Evolutionary conservation across 2,888 invertebrate genomes (phyloP).

Genomic region (Eugnorisma glareosa): DNA sequence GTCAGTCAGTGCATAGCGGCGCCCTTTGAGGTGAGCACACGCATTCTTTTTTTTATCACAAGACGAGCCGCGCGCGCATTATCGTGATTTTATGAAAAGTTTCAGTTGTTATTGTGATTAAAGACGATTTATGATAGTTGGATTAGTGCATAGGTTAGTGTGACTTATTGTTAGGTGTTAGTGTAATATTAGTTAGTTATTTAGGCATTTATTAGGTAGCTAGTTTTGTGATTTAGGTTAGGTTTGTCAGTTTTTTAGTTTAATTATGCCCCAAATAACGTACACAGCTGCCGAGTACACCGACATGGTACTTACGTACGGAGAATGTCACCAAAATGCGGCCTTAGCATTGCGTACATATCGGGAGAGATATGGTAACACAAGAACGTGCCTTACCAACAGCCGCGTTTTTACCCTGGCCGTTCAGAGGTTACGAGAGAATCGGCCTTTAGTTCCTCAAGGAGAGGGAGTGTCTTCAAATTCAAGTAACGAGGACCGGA

Average conservation of each 20-base stretch:
- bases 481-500: background rate
- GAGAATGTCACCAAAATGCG: conserved; percentile 1
- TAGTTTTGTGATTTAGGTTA: conserved; percentile 3
- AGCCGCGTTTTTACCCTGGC: background rate
- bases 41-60: too few species aligned
- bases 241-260: background rate
- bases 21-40: too few species aligned
- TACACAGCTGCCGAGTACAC: conserved; percentile 8
- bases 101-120: background rate
- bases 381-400: conserved; percentile 1
- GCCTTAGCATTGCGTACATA: conserved; percentile 9
- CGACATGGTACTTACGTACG: conserved; percentile 1
- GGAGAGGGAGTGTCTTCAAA: conserved; percentile 1
- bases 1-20: too few species aligned
- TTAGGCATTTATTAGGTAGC: background rate
- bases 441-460: conserved; percentile 3
- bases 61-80: too few species aligned
- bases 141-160: background rate
- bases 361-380: conserved; percentile 4
- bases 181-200: background rate
- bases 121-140: background rate
- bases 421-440: background rate
- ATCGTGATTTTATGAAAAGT: too few species aligned
- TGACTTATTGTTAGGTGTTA: background rate
- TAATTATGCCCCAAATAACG: background rate